Evolutionary conservation across 2,888 invertebrate genomes (phyloP), one percentile per base, ranked within the genome.

Genomic region (Philaethria dido): DNA sequence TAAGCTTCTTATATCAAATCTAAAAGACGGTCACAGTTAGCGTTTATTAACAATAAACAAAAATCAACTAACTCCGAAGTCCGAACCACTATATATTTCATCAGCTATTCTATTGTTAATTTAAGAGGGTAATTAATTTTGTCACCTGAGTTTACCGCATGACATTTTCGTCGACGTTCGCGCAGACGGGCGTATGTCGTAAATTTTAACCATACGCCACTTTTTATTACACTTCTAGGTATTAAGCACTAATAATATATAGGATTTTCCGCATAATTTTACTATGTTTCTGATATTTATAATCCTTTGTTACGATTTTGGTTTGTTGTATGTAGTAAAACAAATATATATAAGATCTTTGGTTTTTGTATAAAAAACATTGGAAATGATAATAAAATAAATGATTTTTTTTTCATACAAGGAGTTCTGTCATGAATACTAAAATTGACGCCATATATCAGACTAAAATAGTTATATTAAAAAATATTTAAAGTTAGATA

Each of bases 91-190:
- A 75, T 74, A 73, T 75, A 77, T 73, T 75, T 77, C 73, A 68
- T 67, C 70, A 70, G 71, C 71, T 71, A 60, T 77, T 74, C 77
- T 78, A 75, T 69, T 68, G 75, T 66, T 65, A 70, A 74, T 73
- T 78, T 80, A 75, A 79, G 73, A 74, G 72, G 73, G 73, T 70
- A 76, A 77, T 79, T 75, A 80, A 78, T 76, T 68, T 64, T 66
- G 66, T 69, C 71, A 71, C 68, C 63, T 72, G 62, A 48, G 39
- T 52, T 48, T 65, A 55, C 52, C 50, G 48, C 55, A 14, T 57
- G 42, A 59, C 55, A 48, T 67, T 62, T 66, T 48, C 62, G 55
- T 50, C 47, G 47, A 54, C 62, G 62, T 39, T 54, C 18, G 57
- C 47, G 62, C 50, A 22, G 66, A 62, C 62, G 57, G 39, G 36